These are phyloP conservation scores for Prionailurus bengalensis DNA, from an alignment of 2,113 vertebrate genomes.

Conservation along the genomic window DNA sequence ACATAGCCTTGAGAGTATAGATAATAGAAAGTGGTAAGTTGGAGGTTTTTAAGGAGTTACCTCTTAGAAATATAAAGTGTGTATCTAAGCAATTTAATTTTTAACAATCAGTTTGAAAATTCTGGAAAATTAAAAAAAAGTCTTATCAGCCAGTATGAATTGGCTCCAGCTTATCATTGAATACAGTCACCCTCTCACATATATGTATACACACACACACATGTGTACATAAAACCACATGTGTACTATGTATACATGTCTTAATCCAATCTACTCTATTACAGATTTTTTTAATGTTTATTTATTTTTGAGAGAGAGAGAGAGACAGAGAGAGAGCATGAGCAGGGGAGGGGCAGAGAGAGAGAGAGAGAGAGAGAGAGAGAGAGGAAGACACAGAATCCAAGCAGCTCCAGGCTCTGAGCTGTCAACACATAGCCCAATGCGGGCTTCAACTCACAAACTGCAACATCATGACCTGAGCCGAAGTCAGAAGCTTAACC, in stretches of 20 bases:
- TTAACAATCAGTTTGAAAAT: background rate
- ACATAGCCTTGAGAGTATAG: background rate
- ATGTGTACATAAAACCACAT: too few species aligned
- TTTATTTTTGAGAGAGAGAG: too few species aligned
- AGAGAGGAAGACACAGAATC: too few species aligned
- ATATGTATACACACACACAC: rapidly evolving
- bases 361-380: too few species aligned
- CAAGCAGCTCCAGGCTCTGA: too few species aligned
- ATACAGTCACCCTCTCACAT: background rate
- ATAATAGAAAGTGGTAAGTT: background rate
- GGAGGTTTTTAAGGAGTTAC: background rate
- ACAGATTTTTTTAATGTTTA: background rate
- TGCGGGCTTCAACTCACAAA: too few species aligned
- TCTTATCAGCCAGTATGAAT: background rate
- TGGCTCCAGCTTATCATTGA: background rate
- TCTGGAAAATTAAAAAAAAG: background rate
- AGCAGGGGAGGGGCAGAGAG: too few species aligned
- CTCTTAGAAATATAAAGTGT: background rate
- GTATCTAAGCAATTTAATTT: background rate
- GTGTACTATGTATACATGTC: background rate
- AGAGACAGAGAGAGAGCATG: too few species aligned
- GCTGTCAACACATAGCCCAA: too few species aligned
- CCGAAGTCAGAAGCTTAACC: too few species aligned
- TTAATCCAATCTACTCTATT: background rate
- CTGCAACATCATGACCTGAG: too few species aligned